phyloP scores from a whole-genome alignment of 37 sponge, comb jelly and placozoan species.

The Spongia lamella region DNA sequence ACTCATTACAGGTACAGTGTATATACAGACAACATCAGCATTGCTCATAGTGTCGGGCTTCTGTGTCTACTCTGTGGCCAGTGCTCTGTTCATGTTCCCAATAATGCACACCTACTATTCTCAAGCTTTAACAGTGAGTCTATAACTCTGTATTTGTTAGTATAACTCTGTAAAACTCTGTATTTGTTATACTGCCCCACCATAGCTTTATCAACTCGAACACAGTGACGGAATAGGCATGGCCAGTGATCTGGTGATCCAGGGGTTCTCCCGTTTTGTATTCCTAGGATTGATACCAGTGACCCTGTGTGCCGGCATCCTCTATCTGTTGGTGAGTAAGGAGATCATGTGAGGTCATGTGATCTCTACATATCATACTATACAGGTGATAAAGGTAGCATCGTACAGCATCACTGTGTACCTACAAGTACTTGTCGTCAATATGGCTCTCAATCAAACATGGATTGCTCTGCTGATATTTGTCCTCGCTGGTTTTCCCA shows the following conservation, averaged over 20 bases:
- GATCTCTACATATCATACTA: not conserved
- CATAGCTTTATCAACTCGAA: slow-evolving; percentile 66
- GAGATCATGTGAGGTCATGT: not conserved
- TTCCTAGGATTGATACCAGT: slow-evolving; percentile 62
- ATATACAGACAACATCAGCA: slow-evolving; percentile 44
- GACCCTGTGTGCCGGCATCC: slow-evolving; percentile 60
- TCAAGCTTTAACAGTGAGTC: slow-evolving; percentile 52
- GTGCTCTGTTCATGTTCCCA: slow-evolving; percentile 94
- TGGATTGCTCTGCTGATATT: slow-evolving; percentile 82
- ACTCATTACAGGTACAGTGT: slow-evolving; percentile 63
- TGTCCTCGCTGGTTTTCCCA: slow-evolving; percentile 67
- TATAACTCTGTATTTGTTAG: no score
- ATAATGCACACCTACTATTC: slow-evolving; percentile 68
- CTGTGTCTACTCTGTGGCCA: slow-evolving; percentile 90
- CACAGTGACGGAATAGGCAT: slow-evolving; percentile 74
- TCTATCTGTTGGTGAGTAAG: slow-evolving; percentile 70
- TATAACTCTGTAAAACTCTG: not conserved
- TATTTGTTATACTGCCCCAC: not conserved
- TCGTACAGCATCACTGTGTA: slow-evolving; percentile 37
- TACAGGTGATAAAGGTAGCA: slow-evolving; percentile 41
- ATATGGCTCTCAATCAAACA: slow-evolving; percentile 79
- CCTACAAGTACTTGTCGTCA: slow-evolving; percentile 54
- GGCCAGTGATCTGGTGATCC: slow-evolving; percentile 70
- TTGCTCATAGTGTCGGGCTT: slow-evolving; percentile 82
- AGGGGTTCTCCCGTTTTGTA: slow-evolving; percentile 73